Base-by-base conservation (phyloP, 2,113 vertebrate species). In the Heteronetta atricapilla region DNA sequence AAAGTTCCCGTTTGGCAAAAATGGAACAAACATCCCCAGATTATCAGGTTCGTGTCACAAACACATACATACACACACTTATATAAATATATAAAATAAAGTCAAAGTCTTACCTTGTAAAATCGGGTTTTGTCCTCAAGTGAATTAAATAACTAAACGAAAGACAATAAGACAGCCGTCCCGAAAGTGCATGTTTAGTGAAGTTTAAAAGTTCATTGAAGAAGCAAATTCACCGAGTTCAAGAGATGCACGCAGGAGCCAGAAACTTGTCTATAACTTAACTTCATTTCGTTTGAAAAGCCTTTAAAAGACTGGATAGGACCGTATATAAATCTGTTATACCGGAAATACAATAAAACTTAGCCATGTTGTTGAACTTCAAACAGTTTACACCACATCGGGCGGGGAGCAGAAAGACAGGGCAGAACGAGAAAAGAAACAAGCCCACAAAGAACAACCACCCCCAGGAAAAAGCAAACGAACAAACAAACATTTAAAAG, bases 291-390 rank as follows among this genome's bases (percentile, higher is more conserved):
- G 15, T 87, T 70, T 8, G 85, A 22, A 83, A 94, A 90, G 85
- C 48, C 46, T 63, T 59, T 26, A 60, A 72, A 79, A 85, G 94
- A 67, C 91, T 22, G 94, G 86, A 87, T 25, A 87, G 80, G 92
- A 48, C 53, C 13, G 88, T 23, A 62, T 96, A 85, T 98, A 97
- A 98, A 97, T 97, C 96, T 90, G 87, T 96, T 79, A 91, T 79
- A 86, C 94, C 95, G 97, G 98, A 97, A 97, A 98, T 92, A 95
- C 97, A 97, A 98, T 98, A 97, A 97, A 98, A 96, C 97, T 95
- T 82, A 91, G 95, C 94, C 86, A 50, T 91, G 97, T 84, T 97
- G 97, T 98, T 98, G 97, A 98, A 98, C 97, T 98, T 98, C 97
- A 94, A 98, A 96, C 82, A 56, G 53, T 96, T 94, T 94, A 38